These are phyloP conservation scores for Hetaerina titia DNA, from an alignment of 2,888 invertebrate species.

Conservation along the genomic window DNA sequence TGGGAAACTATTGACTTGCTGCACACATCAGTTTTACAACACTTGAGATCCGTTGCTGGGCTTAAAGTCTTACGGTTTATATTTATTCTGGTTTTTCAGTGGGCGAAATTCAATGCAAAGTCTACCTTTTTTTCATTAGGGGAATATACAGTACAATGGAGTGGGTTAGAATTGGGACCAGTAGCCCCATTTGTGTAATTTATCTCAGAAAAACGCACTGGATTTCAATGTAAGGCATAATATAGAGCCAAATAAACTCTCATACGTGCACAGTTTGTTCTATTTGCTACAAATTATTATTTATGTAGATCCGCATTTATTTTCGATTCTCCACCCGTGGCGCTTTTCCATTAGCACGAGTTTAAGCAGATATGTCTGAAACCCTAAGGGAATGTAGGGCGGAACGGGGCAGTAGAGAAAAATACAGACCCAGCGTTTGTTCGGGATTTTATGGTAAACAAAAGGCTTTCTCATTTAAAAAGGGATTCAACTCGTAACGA, in stretches of 20 bases:
- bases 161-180: background rate
- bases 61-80: too few species aligned
- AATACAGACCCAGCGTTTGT: background rate
- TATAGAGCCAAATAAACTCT: background rate
- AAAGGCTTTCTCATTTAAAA: background rate
- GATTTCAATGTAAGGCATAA: background rate
- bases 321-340: background rate
- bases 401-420: background rate
- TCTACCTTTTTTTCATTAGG: too few species aligned
- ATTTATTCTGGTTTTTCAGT: too few species aligned
- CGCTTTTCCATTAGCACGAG: conserved; percentile 1
- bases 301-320: background rate
- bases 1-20: too few species aligned
- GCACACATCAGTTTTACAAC: too few species aligned
- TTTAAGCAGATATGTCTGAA: background rate
- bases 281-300: background rate
- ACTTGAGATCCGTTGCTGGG: too few species aligned
- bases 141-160: too few species aligned
- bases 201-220: background rate
- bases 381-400: background rate
- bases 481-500: conserved; percentile 16
- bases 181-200: background rate
- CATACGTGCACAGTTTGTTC: background rate
- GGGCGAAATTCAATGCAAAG: too few species aligned
- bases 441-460: conserved; percentile 23